Evolutionary conservation across 2,888 invertebrate species (phyloP).

Genomic region (Habroteleia sp.): DNA sequence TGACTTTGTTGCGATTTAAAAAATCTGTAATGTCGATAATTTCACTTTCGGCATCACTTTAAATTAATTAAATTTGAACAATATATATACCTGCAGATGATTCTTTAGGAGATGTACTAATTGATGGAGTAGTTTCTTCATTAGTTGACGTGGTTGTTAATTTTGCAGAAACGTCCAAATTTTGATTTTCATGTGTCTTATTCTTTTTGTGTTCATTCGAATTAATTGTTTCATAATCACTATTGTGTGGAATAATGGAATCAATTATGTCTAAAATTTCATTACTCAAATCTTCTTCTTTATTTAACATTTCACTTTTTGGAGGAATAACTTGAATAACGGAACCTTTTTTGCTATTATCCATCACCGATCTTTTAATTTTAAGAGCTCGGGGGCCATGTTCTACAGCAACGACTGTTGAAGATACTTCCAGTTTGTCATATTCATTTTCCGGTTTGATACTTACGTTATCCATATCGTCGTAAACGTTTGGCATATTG

Average conservation of each 20-base stretch:
- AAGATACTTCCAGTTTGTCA: conserved; percentile 66
- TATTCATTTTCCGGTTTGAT: conserved; percentile 71
- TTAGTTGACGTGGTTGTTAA: too few species aligned
- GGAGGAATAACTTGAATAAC: conserved; percentile 77
- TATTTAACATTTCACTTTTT: conserved; percentile 71
- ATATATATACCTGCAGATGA: too few species aligned
- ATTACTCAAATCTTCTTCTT: conserved; percentile 76
- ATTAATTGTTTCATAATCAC: conserved; percentile 15
- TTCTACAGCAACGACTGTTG: conserved; percentile 78
- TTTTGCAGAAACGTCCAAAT: too few species aligned
- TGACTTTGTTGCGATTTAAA: too few species aligned
- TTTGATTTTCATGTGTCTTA: too few species aligned
- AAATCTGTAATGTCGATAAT: too few species aligned
- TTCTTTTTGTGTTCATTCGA: conserved; percentile 41
- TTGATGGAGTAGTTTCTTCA: too few species aligned
- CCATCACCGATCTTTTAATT: conserved; percentile 61
- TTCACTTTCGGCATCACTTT: too few species aligned
- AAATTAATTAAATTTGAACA: too few species aligned
- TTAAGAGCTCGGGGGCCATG: conserved; percentile 79
- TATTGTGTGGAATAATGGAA: conserved; percentile 70
- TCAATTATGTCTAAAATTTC: conserved; percentile 79
- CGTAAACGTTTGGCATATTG: conserved; percentile 29
- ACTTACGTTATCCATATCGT: conserved; percentile 10
- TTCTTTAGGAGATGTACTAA: too few species aligned
- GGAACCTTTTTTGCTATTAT: conserved; percentile 65